Evolutionary conservation across 2,888 invertebrate genomes (phyloP), one percentile per base, ranked within the genome.

Genomic region (Miltochrista miniata): DNA sequence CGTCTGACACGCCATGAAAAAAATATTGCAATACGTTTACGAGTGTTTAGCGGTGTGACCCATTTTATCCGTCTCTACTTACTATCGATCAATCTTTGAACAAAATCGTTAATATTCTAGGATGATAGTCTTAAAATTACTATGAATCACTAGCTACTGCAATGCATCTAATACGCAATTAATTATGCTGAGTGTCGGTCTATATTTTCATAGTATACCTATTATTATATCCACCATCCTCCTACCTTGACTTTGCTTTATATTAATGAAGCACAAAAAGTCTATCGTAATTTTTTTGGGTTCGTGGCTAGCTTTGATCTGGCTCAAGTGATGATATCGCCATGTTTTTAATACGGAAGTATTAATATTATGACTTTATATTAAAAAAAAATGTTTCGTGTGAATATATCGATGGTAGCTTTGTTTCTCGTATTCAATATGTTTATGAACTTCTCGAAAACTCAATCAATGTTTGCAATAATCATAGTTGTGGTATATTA

Each of bases 281-380:
- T 48, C 37, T 48, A 40, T 54, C 43, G 57, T 54, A 48, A 46
- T 36, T 56, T 61, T 64, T 58, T 56, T 38, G 39, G 36, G 13
- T 45, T 43, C 18, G 56, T 56, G 58, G 60, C 59, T 56, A 56
- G 59, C 64, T 48, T 45, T 66, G 73, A 74, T 67, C 71, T 67
- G 69, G 58, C 60, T 62, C 46, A 49, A 69, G 76, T 74, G 76
- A 74, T 75, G 76, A 78, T 76, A 79, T 64, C 62, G 58, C 39
- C 29, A 15, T 42, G 71, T 79, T 81, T 79, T 81, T 78, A 74
- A 67, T 61, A 54, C 76, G 81, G 80, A 79, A 78, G 68, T 70
- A 56, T 71, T 76, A 73, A 74, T 72, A 66, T 57, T 64, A 71
- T 73, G 71, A 77, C 70, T 68, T 70, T 64, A 70, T 53, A 59